Percentiles rank a stretch among this genome's conserved stretches.
These are phyloP conservation scores for Drosophila paracracens DNA, from an alignment of 2,888 invertebrate genomes.

Conservation along the genomic window DNA sequence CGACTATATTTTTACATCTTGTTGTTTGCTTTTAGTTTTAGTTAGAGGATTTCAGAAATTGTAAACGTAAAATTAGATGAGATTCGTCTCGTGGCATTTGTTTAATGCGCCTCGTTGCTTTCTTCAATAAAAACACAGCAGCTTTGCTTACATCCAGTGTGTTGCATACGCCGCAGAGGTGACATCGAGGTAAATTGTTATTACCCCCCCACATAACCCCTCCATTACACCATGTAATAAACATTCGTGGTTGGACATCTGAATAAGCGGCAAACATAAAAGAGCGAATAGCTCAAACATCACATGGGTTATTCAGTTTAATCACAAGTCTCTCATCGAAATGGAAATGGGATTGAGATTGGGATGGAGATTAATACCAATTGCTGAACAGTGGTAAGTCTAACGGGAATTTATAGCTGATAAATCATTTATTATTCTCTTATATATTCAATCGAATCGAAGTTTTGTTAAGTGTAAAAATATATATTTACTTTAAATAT, in stretches of 20 bases:
- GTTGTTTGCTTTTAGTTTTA: constrained; percentile 15
- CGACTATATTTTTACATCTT: background rate
- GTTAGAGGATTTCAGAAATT: constrained; percentile 41
- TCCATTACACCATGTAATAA: constrained; percentile 40
- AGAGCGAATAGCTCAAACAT: constrained; percentile 60
- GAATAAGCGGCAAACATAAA: constrained; percentile 35
- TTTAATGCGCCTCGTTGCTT: constrained; percentile 73
- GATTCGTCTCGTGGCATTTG: constrained; percentile 71
- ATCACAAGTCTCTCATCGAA: constrained; percentile 41
- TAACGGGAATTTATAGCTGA: background rate
- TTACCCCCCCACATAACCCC: constrained; percentile 16
- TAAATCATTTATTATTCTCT: background rate
- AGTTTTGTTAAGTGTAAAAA: background rate
- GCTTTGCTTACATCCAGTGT: constrained; percentile 34
- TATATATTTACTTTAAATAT: background rate
- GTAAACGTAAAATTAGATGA: constrained; percentile 75
- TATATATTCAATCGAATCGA: background rate
- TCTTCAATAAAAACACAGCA: constrained; percentile 45
- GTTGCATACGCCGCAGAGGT: constrained; percentile 44
- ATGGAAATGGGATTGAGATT: background rate
- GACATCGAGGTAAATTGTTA: constrained; percentile 71
- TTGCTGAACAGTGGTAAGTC: background rate
- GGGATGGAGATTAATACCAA: background rate
- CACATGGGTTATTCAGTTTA: constrained; percentile 64
- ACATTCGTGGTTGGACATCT: constrained; percentile 52